These are phyloP conservation scores for Bambusicola thoracicus DNA, from an alignment of 2,113 vertebrate species.

Conservation along the genomic window DNA sequence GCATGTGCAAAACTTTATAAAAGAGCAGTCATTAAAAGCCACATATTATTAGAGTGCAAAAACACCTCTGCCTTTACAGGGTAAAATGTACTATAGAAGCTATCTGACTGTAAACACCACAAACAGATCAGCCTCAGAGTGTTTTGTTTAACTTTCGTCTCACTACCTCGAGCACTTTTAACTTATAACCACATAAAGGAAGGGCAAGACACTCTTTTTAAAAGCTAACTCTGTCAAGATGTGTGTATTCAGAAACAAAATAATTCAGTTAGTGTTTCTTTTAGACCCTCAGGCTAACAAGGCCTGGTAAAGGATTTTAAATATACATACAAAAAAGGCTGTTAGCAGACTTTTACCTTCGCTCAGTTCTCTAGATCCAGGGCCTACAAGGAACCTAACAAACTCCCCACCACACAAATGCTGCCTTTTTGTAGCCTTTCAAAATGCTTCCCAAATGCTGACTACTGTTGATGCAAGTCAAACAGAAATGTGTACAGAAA, in stretches of 20 bases:
- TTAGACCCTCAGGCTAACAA: neutral
- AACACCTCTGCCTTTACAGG: neutral
- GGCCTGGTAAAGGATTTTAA: neutral
- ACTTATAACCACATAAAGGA: neutral
- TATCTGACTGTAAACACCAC: neutral
- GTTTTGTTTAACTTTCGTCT: neutral
- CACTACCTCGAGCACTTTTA: neutral
- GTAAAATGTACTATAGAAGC: neutral
- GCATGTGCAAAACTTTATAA: neutral
- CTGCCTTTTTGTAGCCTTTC: neutral
- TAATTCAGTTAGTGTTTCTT: neutral
- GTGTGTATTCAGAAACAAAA: neutral
- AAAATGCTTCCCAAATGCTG: neutral
- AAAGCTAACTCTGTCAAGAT: neutral
- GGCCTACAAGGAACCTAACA: neutral
- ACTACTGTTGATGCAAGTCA: neutral
- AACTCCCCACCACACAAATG: neutral
- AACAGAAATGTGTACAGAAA: neutral
- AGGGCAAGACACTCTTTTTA: neutral
- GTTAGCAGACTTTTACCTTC: neutral
- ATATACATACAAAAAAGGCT: neutral
- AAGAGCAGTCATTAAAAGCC: neutral
- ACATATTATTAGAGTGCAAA: neutral
- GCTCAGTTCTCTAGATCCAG: neutral
- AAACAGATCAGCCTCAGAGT: neutral